Percentiles rank a stretch among this genome's conserved stretches.
Conservation (phyloP, 2,888 invertebrate genomes). For the Platynereis dumerilii region DNA sequence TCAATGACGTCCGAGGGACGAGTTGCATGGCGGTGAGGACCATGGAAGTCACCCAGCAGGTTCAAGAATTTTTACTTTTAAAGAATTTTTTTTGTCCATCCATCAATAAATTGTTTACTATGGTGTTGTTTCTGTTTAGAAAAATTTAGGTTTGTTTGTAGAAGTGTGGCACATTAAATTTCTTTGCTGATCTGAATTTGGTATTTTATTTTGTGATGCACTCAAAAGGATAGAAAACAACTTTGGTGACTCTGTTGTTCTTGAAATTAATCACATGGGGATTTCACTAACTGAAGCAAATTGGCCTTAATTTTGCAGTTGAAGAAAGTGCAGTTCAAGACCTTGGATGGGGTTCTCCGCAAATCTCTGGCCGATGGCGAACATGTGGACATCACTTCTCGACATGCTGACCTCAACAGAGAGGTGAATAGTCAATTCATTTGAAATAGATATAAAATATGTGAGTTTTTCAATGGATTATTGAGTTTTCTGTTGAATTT, state of each 20-base stretch:
- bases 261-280: too few species aligned
- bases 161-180: too few species aligned
- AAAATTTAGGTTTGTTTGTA: too few species aligned
- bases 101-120: neutral
- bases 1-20: constrained; percentile 66
- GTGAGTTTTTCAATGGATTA: neutral
- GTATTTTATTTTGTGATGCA: too few species aligned
- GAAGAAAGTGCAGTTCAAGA: constrained; percentile 53
- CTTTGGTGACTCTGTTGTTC: too few species aligned
- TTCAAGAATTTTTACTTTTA: neutral
- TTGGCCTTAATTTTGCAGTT: too few species aligned
- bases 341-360: constrained; percentile 59
- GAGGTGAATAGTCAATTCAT: constrained; percentile 46
- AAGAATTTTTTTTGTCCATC: neutral
- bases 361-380: constrained; percentile 49
- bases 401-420: constrained; percentile 59
- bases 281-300: too few species aligned
- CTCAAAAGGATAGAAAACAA: too few species aligned
- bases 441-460: neutral
- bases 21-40: constrained; percentile 26
- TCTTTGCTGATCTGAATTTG: too few species aligned
- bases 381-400: constrained; percentile 49
- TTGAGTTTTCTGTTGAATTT: constrained; percentile 59
- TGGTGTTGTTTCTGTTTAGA: too few species aligned
- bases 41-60: constrained; percentile 35